Conservation (phyloP, 2,797 vertebrate species). For the Gymnoscopelus microlampas region DNA sequence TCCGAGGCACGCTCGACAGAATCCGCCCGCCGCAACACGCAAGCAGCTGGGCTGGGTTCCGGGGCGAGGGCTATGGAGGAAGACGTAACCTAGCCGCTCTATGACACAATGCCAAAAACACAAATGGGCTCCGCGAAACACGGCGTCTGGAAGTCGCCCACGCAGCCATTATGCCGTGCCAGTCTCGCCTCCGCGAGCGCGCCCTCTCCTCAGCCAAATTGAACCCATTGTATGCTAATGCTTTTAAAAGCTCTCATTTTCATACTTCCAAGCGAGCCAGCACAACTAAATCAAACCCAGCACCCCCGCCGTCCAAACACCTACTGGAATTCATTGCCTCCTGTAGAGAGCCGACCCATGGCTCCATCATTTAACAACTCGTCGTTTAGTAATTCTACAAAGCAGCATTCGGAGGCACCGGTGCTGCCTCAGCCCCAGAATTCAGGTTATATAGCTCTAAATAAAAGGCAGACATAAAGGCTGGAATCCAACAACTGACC, state of each 20-base stretch:
- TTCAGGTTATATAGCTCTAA: slow-evolving; percentile 43
- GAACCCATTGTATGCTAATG: slow-evolving; percentile 78
- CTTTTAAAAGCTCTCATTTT: slow-evolving; percentile 65
- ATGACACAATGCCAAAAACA: slow-evolving; percentile 45
- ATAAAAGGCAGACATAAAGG: slow-evolving; percentile 42
- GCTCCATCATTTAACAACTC: slow-evolving; percentile 71
- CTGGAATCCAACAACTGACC: slow-evolving; percentile 50
- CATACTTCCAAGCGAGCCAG: slow-evolving; percentile 58
- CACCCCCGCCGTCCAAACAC: slow-evolving; percentile 45
- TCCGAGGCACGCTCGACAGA: not conserved
- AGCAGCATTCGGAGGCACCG: slow-evolving; percentile 45
- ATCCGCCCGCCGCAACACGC: not conserved
- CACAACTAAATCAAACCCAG: slow-evolving; percentile 52
- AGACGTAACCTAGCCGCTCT: slow-evolving; percentile 25
- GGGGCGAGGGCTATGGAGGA: slow-evolving; percentile 26
- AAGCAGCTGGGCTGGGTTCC: slow-evolving; percentile 15
- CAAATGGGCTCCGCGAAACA: slow-evolving; percentile 53
- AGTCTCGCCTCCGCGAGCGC: slow-evolving; percentile 40
- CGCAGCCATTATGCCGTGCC: slow-evolving; percentile 55
- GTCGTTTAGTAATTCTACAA: slow-evolving; percentile 62
- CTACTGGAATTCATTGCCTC: slow-evolving; percentile 62
- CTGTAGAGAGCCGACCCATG: slow-evolving; percentile 59
- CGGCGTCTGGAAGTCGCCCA: slow-evolving; percentile 38
- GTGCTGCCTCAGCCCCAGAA: slow-evolving; percentile 37
- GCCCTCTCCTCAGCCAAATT: slow-evolving; percentile 58